phyloP scores from a whole-genome alignment of 1,140 invertebrate genomes.

The Fopius arisanus region DNA sequence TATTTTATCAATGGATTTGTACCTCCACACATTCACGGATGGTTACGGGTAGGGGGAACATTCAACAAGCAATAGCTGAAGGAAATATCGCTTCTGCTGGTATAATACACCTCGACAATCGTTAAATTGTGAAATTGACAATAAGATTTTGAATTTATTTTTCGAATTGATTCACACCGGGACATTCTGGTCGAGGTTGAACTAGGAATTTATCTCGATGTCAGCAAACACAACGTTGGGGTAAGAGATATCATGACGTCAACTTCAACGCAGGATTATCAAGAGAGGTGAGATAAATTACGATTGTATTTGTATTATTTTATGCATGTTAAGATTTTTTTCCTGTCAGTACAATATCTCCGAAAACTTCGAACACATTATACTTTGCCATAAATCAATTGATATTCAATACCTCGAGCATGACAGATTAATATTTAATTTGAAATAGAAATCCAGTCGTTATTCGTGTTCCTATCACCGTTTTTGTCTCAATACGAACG shows the following conservation, averaged over 20 bases:
- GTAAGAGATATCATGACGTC: background rate
- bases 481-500: too few species aligned
- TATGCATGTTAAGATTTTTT: background rate
- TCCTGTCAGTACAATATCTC: too few species aligned
- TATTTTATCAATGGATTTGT: conserved; percentile 2
- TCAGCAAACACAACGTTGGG: background rate
- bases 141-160: too few species aligned
- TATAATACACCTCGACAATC: too few species aligned
- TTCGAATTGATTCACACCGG: background rate
- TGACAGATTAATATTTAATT: too few species aligned
- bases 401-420: too few species aligned
- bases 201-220: background rate
- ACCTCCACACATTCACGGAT: background rate
- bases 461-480: too few species aligned
- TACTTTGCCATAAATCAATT: too few species aligned
- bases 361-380: too few species aligned
- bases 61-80: background rate
- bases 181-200: background rate
- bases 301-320: background rate
- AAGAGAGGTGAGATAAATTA: background rate
- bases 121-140: background rate
- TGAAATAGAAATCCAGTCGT: too few species aligned
- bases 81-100: background rate
- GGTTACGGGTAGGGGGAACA: background rate
- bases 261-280: background rate